Evolutionary conservation across 2,113 vertebrate genomes (phyloP), one percentile per base, ranked within the genome.

Genomic region (Melanotaenia duboulayi): DNA sequence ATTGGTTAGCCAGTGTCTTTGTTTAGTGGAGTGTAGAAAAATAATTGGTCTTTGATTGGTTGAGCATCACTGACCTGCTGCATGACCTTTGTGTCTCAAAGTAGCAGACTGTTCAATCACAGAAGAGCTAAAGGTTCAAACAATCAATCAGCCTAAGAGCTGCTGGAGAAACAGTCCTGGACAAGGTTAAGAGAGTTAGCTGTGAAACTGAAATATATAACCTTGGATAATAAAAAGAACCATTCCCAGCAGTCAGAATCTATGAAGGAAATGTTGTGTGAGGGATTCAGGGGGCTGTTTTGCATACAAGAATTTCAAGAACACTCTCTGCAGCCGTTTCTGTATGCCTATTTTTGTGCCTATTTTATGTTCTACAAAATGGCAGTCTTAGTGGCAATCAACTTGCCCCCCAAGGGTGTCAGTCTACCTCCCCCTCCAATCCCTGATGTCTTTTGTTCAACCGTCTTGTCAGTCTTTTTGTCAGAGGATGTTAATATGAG

Each of bases 331-430:
- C 7, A 24, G 67, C 54, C 81, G 77, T 71, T 77, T 75, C 71
- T n/a, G n/a, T 61, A 56, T 28, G 46, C 80, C 71, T 87, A 69
- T 82, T 82, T 84, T 56, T 61, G 57, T 68, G 70, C 70, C 48
- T 52, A 28, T 73, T 59, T 76, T 59, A 40, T 87, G 78, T 81
- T 62, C 56, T 8, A 80, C 87, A 88, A 89, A 89, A 86, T 84
- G 88, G 76, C 76, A 88, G 83, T 86, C 76, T 85, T 78, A 78
- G 80, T 82, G 75, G 81, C 82, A 91, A 83, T 85, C 83, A 78
- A 42, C 71, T 28, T 32, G 73, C 66, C 52, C 54, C 66, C 58
- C 32, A 54, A 78, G 59, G 61, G 74, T 88, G 58, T 74, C 73
- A 76, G 76, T 78, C 66, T 68, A 78, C 74, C 76, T 87, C 79